These are phyloP conservation scores for Hipposideros larvatus DNA, from an alignment of 2,797 vertebrate genomes.

Conservation along the genomic window DNA sequence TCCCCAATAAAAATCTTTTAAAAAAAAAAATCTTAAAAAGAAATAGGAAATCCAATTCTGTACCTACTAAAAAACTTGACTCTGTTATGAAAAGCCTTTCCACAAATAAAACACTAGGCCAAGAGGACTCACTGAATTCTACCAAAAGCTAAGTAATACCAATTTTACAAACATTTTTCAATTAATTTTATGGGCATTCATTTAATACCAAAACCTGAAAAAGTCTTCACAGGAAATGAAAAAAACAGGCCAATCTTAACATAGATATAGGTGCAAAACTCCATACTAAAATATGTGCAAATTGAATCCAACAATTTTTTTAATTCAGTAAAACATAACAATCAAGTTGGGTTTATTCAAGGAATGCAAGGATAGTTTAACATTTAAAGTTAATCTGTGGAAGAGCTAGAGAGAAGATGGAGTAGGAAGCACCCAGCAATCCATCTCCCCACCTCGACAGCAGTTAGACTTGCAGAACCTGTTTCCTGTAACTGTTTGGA, in stretches of 20 bases:
- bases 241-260: background rate
- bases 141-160: background rate
- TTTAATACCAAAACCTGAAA: slow-evolving; percentile 20
- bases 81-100: background rate
- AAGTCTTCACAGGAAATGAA: background rate
- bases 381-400: background rate
- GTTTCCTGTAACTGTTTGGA: no score
- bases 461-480: no score
- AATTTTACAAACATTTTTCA: slow-evolving; percentile 5
- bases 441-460: no score
- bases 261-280: background rate
- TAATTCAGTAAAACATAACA: background rate
- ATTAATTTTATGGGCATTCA: background rate
- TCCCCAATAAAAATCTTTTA: no score
- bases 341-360: background rate
- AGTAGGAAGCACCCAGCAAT: no score
- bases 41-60: background rate
- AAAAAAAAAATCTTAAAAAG: background rate
- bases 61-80: background rate
- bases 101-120: background rate
- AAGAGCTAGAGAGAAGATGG: background rate
- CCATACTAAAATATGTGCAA: background rate
- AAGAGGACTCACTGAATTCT: slow-evolving; percentile 2
- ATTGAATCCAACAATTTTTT: background rate
- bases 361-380: background rate